Conservation (phyloP, 2,113 vertebrate species). For the Entelurus aequoreus region DNA sequence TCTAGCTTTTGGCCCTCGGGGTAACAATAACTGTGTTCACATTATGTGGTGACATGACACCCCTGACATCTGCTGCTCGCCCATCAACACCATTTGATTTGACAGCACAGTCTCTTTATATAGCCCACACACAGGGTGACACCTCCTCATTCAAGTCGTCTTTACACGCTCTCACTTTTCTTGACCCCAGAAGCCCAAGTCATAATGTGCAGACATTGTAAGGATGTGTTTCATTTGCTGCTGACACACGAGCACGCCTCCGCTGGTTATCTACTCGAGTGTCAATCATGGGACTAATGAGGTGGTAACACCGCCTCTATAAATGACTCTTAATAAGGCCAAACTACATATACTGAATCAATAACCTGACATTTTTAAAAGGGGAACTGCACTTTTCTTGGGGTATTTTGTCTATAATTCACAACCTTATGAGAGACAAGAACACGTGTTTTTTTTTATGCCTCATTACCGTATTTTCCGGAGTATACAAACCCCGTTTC, state of each 20-base stretch:
- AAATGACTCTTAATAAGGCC: too few species aligned
- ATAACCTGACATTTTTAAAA: too few species aligned
- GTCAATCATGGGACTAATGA: too few species aligned
- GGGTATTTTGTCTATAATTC: too few species aligned
- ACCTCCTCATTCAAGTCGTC: slow-evolving; percentile 35
- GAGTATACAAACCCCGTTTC: too few species aligned
- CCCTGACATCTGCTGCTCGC: slow-evolving; percentile 40
- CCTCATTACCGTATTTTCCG: too few species aligned
- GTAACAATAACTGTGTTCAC: slow-evolving; percentile 39
- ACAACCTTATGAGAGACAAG: too few species aligned
- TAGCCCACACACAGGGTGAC: slow-evolving; percentile 28
- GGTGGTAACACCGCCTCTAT: too few species aligned
- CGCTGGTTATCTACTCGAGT: background rate
- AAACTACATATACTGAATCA: too few species aligned
- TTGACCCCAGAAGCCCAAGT: slow-evolving; percentile 33
- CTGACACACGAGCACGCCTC: slow-evolving; percentile 18
- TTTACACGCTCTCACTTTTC: slow-evolving; percentile 50
- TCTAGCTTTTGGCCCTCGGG: slow-evolving; percentile 23
- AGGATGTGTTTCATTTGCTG: slow-evolving; percentile 38
- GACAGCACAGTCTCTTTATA: slow-evolving; percentile 37
- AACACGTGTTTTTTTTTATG: too few species aligned
- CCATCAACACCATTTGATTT: slow-evolving; percentile 24
- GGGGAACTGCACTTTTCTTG: too few species aligned
- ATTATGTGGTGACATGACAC: slow-evolving; percentile 34
- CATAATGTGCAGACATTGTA: slow-evolving; percentile 34